Evolutionary conservation across 2,113 vertebrate species (phyloP), one percentile per base, ranked within the genome.

Genomic region (Phyllostomus hastatus): DNA sequence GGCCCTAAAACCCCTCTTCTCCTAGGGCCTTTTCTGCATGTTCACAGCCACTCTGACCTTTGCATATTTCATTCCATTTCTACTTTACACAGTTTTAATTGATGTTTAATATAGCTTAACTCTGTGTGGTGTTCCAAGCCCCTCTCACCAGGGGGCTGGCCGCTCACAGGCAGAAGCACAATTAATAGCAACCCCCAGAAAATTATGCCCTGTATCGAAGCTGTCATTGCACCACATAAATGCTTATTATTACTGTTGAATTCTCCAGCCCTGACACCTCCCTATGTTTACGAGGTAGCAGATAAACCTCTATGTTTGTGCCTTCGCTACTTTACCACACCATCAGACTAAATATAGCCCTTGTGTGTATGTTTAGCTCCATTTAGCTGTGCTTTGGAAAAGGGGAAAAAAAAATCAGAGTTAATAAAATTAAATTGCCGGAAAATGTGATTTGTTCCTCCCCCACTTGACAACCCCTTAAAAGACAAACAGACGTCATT

Each of bases 241-340:
- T 97, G 96, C 97, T 97, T 97, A 97, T 97, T 98, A 95, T 79
- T 95, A 95, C 94, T 95, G 97, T 95, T 95, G 92, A 97, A 97
- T 97, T 95, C 86, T 97, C 93, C 76, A 98, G 95, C 80, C 92
- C 93, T 88, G 93, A 96, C 89, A 96, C 97, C 91, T 97, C 95
- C 95, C 48, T 90, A 72, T 97, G 94, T 97, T 97, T 98, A 97
- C 96, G 97, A 98, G 97, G 97, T 98, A 97, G 94, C 87, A 95
- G 97, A 97, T 96, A 96, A 98, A 97, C 97, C 86, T 96, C 89
- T 88, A 2, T 91, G 95, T 93, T 87, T 96, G 96, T 94, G 97
- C 87, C 89, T 95, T 97, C 89, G 81, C 83, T 93, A 97, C 80
- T 85, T 96, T 76, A 76, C 82, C 86, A 95, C 96, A 84, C 91